Evolutionary conservation across 92 coral and sea anemone genomes (phyloP).

Genomic region (Porites cylindrica): DNA sequence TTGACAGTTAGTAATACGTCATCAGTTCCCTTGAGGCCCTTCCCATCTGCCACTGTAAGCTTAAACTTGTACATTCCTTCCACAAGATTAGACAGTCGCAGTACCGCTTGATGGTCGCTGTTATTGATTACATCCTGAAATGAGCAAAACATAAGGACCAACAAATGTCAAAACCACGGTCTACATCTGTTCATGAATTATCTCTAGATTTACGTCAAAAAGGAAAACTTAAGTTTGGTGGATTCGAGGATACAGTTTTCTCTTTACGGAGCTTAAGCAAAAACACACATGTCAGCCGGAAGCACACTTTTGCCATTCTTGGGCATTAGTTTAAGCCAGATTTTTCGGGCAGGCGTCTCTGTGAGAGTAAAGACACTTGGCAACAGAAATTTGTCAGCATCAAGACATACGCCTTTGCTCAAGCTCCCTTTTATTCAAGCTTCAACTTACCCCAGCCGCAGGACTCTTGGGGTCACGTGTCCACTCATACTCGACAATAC

Average conservation of each 20-base stretch:
- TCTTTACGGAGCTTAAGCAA: too few species aligned
- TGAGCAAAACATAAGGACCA: not conserved
- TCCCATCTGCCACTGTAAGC: constrained; percentile 91
- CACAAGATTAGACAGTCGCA: constrained; percentile 97
- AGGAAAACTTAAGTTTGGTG: too few species aligned
- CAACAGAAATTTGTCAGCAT: too few species aligned
- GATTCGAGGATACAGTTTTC: too few species aligned
- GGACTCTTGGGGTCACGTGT: constrained; percentile 95
- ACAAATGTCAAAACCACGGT: too few species aligned
- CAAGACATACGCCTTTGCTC: not conserved
- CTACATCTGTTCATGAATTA: too few species aligned
- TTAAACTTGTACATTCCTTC: constrained; percentile 97
- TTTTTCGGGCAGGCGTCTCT: too few species aligned
- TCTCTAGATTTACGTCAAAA: too few species aligned
- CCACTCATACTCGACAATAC: constrained; percentile 88
- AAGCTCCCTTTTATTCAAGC: not conserved
- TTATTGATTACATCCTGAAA: constrained; percentile 92
- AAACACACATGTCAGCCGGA: too few species aligned
- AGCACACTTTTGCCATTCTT: too few species aligned
- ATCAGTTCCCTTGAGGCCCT: constrained; percentile 86
- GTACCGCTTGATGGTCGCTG: constrained; percentile 86
- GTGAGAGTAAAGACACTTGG: too few species aligned
- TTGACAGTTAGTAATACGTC: constrained; percentile 87
- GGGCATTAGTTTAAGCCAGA: too few species aligned
- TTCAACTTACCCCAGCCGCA: constrained; percentile 94